These are phyloP conservation scores for Peromyscus nudipes DNA, from an alignment of 2,797 vertebrate species.

Conservation along the genomic window DNA sequence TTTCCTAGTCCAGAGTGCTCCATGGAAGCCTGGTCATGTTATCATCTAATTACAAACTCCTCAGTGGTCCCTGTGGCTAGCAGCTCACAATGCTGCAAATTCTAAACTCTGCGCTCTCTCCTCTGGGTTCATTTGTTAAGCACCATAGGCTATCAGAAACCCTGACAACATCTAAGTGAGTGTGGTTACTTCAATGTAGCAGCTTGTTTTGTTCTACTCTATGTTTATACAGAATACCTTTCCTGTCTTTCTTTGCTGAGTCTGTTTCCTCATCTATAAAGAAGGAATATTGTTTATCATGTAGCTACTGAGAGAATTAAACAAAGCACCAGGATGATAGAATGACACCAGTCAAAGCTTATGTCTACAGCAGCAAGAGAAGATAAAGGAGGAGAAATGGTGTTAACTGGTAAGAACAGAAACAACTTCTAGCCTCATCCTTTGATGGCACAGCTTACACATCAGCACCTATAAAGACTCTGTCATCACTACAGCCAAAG, in stretches of 20 bases:
- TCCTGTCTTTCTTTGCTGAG: conserved; percentile 32
- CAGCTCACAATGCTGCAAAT: not conserved
- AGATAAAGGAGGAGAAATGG: not conserved
- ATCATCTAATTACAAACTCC: not conserved
- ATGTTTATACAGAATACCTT: conserved; percentile 16
- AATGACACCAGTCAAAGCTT: conserved; percentile 35
- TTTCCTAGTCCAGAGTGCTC: not conserved
- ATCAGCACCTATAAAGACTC: not conserved
- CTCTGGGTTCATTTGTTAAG: conserved; percentile 46
- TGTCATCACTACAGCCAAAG: not conserved
- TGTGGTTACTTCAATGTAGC: not conserved
- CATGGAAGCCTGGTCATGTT: not conserved
- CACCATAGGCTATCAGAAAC: not conserved
- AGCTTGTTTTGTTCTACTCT: not conserved
- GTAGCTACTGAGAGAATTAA: conserved; percentile 33
- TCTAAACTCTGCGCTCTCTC: not conserved
- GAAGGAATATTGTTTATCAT: conserved; percentile 13
- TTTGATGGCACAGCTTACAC: not conserved
- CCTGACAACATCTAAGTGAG: conserved; percentile 36
- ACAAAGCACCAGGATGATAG: conserved; percentile 42
- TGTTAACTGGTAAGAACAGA: conserved; percentile 19
- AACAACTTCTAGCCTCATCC: not conserved
- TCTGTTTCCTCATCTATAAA: conserved; percentile 22
- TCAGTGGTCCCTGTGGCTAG: not conserved
- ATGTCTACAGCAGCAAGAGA: not conserved